Percentiles rank a stretch among this genome's conserved stretches.
Conservation (phyloP, 2,797 vertebrate species). For the Eutrigla gurnardus region DNA sequence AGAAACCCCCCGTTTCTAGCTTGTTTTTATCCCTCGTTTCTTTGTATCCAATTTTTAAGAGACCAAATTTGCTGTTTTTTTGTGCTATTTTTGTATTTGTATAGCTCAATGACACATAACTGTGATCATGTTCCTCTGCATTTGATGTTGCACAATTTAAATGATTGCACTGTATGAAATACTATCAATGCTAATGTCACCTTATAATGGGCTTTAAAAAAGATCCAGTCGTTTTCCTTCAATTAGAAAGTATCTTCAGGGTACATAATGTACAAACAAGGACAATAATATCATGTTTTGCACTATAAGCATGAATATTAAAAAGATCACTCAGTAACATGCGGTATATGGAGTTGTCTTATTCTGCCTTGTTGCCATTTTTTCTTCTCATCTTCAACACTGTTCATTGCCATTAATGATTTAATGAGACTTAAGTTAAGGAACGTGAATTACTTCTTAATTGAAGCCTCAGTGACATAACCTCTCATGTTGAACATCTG, state of each 20-base stretch:
- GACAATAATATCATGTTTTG: conserved; percentile 12
- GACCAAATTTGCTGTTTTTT: conserved; percentile 10
- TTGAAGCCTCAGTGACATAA: no score
- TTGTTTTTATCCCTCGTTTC: conserved; percentile 22
- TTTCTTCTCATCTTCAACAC: not conserved
- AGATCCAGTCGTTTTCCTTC: conserved; percentile 16
- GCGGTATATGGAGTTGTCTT: not conserved
- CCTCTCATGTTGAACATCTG: not conserved
- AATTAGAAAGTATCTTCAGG: not conserved
- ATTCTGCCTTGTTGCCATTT: conserved; percentile 13
- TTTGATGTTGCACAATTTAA: conserved; percentile 32
- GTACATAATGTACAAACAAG: conserved; percentile 18
- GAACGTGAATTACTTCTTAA: not conserved
- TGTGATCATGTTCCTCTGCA: conserved; percentile 12
- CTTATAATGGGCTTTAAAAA: conserved; percentile 38
- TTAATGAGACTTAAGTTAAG: not conserved
- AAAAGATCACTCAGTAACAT: conserved; percentile 16
- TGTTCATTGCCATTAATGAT: not conserved
- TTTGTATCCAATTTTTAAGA: conserved; percentile 56
- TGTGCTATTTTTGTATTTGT: conserved; percentile 45
- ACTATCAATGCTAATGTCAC: conserved; percentile 21
- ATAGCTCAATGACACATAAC: not conserved
- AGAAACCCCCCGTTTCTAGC: not conserved
- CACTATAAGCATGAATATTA: conserved; percentile 6
- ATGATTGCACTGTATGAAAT: conserved; percentile 32